These are phyloP conservation scores for Alcis repandata DNA, from an alignment of 2,888 invertebrate species.

Conservation along the genomic window DNA sequence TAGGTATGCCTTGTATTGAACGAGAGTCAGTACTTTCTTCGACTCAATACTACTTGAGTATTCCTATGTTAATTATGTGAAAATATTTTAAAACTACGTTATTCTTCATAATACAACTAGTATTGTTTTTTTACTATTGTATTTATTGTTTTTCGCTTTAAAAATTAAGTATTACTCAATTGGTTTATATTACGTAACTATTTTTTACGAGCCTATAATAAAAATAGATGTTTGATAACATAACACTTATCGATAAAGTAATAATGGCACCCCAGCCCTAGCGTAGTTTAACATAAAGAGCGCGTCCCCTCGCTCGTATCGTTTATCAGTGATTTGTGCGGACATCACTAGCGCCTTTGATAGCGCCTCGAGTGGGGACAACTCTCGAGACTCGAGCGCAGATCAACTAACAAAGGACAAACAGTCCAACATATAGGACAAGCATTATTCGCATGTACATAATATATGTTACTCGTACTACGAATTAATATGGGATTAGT, in stretches of 20 bases:
- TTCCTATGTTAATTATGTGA: no score
- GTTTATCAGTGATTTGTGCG: constrained; percentile 39
- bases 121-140: no score
- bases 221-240: not conserved
- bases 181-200: not conserved
- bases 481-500: no score
- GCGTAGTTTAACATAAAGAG: constrained; percentile 25
- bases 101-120: no score
- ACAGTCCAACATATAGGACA: not conserved
- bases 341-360: constrained; percentile 31
- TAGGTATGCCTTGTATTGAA: no score
- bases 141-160: no score
- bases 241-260: constrained; percentile 30
- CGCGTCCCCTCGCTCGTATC: constrained; percentile 20
- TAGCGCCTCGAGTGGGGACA: constrained; percentile 15
- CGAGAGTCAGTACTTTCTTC: no score
- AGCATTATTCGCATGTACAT: not conserved
- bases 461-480: no score
- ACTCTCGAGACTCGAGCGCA: not conserved
- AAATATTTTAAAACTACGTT: no score
- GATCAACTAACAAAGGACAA: constrained; percentile 14
- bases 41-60: no score
- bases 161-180: not conserved
- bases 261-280: constrained; percentile 30
- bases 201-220: not conserved